phyloP scores from a whole-genome alignment of 2,113 vertebrate genomes.

The Marmota monax region DNA sequence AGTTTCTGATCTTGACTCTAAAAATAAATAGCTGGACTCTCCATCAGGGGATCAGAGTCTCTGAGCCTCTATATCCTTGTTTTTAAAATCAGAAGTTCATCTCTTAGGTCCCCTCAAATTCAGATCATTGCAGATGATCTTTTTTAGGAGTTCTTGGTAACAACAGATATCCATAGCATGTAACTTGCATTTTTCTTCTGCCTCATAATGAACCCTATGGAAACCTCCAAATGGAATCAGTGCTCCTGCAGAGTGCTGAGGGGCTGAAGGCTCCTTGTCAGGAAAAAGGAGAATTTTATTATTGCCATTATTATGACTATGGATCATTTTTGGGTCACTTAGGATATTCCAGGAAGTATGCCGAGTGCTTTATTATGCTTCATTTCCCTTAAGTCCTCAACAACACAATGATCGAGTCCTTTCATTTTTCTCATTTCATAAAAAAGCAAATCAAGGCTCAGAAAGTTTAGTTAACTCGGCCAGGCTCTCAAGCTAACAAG shows the following conservation, averaged over 20 bases:
- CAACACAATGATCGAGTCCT: background rate
- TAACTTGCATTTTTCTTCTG: background rate
- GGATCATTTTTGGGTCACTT: background rate
- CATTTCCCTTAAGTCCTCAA: background rate
- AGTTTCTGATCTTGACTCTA: background rate
- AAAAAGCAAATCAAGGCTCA: background rate
- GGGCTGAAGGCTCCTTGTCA: background rate
- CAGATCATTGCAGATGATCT: background rate
- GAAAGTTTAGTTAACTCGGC: background rate
- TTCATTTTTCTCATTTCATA: constrained; percentile 38
- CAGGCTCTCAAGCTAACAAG: background rate
- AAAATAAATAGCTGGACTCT: background rate
- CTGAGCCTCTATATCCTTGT: background rate
- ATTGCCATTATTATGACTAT: background rate
- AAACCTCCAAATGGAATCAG: background rate
- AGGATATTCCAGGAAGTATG: background rate
- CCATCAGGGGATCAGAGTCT: background rate
- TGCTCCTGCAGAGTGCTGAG: background rate
- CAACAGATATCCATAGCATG: background rate
- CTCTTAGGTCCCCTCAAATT: background rate
- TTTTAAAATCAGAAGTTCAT: background rate
- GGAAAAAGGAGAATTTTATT: background rate
- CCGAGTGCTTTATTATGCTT: background rate
- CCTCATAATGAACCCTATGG: background rate
- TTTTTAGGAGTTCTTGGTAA: background rate